Conservation (phyloP, 2,113 vertebrate genomes). For the Galemys pyrenaicus region DNA sequence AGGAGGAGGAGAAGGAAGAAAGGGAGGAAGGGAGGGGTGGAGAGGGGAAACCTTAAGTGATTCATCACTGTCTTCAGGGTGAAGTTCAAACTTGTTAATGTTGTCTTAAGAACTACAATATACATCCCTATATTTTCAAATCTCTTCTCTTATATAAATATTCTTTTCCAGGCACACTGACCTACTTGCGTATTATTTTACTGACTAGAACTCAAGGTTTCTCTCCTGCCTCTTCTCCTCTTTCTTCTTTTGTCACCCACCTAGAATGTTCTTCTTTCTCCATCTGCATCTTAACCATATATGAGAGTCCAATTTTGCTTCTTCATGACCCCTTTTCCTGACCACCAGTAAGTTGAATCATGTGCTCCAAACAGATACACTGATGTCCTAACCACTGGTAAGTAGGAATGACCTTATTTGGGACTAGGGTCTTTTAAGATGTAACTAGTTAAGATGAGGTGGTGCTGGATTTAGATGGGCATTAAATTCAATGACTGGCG, state of each 20-base stretch:
- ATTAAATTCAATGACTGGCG: not conserved
- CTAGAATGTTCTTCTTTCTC: not conserved
- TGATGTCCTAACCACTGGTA: not conserved
- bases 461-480: not conserved
- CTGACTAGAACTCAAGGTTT: not conserved
- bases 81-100: not conserved
- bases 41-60: not conserved
- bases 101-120: not conserved
- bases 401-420: not conserved
- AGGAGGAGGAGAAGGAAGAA: not conserved
- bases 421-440: not conserved
- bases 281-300: conserved; percentile 9
- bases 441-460: not conserved
- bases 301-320: not conserved
- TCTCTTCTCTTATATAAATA: not conserved
- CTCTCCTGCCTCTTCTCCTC: not conserved
- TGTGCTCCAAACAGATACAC: not conserved
- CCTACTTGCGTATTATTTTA: not conserved
- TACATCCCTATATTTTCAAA: conserved; percentile 23
- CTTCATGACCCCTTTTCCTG: not conserved
- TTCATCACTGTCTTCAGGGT: not conserved
- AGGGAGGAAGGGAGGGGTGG: not conserved
- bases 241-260: not conserved
- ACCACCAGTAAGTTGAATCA: not conserved
- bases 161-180: not conserved